A percentile compares a stretch with the other conserved stretches of the same genome.
Conservation (phyloP, 2,113 vertebrate genomes). For the Sciurus niger region DNA sequence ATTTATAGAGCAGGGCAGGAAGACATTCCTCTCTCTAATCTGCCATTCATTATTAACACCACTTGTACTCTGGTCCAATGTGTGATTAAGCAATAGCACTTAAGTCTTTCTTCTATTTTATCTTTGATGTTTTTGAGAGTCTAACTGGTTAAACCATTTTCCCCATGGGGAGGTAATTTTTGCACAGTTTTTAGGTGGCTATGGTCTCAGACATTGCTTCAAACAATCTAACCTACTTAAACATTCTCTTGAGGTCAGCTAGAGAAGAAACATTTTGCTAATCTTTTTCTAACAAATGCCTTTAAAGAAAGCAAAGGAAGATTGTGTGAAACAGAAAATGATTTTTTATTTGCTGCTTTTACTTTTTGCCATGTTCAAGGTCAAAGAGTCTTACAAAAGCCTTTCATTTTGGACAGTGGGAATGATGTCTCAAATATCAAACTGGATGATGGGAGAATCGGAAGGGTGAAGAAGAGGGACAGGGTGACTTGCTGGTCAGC, state of each 20-base stretch:
- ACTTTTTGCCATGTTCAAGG: not conserved
- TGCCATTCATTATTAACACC: not conserved
- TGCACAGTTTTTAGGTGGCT: not conserved
- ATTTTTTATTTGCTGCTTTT: not conserved
- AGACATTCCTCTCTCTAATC: not conserved
- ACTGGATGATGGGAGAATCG: not conserved
- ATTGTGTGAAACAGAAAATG: not conserved
- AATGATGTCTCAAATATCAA: conserved; percentile 31
- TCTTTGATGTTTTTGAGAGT: conserved; percentile 7
- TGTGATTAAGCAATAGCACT: not conserved
- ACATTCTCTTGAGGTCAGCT: not conserved
- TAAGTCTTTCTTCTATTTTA: not conserved
- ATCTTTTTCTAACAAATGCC: not conserved
- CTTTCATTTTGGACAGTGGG: not conserved
- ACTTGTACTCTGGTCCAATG: not conserved
- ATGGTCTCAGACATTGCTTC: conserved; percentile 2
- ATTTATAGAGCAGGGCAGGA: not conserved
- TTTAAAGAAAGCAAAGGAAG: conserved; percentile 20
- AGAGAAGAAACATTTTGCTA: not conserved
- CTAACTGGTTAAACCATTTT: conserved; percentile 27
- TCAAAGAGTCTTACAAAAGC: conserved; percentile 21
- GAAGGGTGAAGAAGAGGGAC: not conserved
- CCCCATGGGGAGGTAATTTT: accelerated
- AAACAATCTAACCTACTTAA: conserved; percentile 21
- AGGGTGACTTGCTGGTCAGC: not conserved